Conservation (phyloP, 2,797 vertebrate species). For the Gallinago nigripennis region DNA sequence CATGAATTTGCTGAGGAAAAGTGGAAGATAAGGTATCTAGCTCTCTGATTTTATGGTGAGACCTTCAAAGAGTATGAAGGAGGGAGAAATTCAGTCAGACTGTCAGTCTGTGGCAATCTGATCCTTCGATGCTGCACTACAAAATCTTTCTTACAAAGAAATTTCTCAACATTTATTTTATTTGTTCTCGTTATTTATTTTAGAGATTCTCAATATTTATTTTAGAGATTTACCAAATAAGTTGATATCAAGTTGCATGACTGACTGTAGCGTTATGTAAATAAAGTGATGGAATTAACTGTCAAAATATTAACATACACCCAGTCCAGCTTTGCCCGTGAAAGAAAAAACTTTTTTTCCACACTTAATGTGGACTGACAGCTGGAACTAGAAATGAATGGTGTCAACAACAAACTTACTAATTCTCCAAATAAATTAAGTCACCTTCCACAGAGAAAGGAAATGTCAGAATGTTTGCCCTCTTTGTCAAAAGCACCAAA, state of each 20-base stretch:
- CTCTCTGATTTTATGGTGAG: neutral
- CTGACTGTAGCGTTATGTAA: slow-evolving; percentile 48
- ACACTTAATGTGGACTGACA: neutral
- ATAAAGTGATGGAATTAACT: slow-evolving; percentile 54
- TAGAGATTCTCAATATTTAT: neutral
- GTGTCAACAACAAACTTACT: neutral
- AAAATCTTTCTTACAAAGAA: slow-evolving; percentile 58
- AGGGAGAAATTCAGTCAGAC: slow-evolving; percentile 16
- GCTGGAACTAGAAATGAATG: neutral
- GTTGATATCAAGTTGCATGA: slow-evolving; percentile 44
- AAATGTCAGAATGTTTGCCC: neutral
- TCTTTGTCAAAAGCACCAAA: neutral
- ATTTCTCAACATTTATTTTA: slow-evolving; percentile 56
- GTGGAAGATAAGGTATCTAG: neutral
- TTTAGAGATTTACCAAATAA: slow-evolving; percentile 47
- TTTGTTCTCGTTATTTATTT: neutral
- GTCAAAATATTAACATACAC: slow-evolving; percentile 8
- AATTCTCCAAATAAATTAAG: neutral
- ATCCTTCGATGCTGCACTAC: slow-evolving; percentile 25
- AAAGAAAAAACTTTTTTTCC: neutral
- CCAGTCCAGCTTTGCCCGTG: neutral
- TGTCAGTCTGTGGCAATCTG: slow-evolving; percentile 38
- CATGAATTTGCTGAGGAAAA: neutral
- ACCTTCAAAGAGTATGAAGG: neutral
- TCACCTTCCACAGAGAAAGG: neutral